phyloP scores from a whole-genome alignment of 1,140 invertebrate genomes.

The Drosophila nannoptera region DNA sequence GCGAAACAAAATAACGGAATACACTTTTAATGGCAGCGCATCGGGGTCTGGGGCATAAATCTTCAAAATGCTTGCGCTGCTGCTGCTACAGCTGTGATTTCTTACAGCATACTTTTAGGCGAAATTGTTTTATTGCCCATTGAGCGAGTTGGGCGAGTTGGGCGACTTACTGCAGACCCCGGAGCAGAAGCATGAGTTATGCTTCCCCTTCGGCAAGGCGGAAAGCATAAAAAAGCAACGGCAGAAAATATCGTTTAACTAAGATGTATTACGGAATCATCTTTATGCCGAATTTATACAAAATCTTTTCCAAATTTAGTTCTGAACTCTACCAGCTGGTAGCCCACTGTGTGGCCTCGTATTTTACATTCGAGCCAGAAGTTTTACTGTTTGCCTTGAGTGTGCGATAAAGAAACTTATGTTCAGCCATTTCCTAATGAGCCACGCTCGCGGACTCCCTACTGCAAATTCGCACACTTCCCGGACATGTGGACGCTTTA shows the following conservation, averaged over 20 bases:
- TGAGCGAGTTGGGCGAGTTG: conserved; percentile 30
- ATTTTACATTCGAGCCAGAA: conserved; percentile 8
- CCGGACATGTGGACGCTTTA: neutral
- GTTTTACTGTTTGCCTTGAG: conserved; percentile 32
- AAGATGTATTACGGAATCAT: conserved; percentile 17
- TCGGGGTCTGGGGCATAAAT: conserved; percentile 50
- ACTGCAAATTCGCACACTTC: conserved; percentile 18
- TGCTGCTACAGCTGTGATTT: conserved; percentile 26
- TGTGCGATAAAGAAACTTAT: conserved; percentile 27
- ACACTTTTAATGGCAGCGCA: conserved; percentile 51
- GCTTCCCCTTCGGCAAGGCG: conserved; percentile 1
- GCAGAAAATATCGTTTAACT: conserved; percentile 1
- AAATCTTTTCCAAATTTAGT: neutral
- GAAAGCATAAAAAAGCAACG: neutral
- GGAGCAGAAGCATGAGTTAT: conserved; percentile 20
- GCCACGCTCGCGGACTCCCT: conserved; percentile 1
- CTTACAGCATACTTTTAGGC: conserved; percentile 35
- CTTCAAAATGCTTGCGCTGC: conserved; percentile 31
- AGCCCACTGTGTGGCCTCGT: conserved; percentile 13
- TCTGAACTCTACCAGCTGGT: neutral
- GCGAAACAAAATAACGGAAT: conserved; percentile 31
- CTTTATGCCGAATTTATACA: neutral
- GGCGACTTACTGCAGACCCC: conserved; percentile 16
- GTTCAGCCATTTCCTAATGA: conserved; percentile 39
- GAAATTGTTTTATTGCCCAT: conserved; percentile 49